phyloP scores from a whole-genome alignment of 2,113 vertebrate genomes.

The Hydrolagus affinis region DNA sequence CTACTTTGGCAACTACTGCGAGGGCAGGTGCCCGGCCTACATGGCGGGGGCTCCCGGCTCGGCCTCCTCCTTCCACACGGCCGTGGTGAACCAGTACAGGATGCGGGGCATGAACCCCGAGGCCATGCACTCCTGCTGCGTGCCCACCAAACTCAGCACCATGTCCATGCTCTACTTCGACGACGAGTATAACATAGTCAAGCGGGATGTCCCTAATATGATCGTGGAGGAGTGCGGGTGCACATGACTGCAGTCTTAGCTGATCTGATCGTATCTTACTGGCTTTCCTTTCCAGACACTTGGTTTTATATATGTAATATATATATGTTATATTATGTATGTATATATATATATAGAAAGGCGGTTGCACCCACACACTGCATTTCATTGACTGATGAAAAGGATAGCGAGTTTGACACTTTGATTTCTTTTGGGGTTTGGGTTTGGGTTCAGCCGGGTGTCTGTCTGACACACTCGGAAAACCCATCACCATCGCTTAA shows the following conservation, averaged over 20 bases:
- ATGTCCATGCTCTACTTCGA: slow-evolving; percentile 99
- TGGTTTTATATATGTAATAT: too few relatives aligned
- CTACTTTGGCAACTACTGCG: slow-evolving; percentile 97
- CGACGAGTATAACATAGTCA: slow-evolving; percentile 97
- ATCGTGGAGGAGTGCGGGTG: slow-evolving; percentile 99
- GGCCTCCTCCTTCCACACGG: slow-evolving; percentile 93
- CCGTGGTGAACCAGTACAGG: slow-evolving; percentile 96
- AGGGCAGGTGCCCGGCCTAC: slow-evolving; percentile 95
- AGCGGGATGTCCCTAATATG: slow-evolving; percentile 98
- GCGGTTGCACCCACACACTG: too few relatives aligned
- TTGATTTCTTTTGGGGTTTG: too few relatives aligned
- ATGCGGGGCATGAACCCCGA: slow-evolving; percentile 93
- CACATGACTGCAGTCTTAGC: slow-evolving; percentile 59
- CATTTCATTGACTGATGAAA: too few relatives aligned
- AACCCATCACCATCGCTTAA: too few relatives aligned
- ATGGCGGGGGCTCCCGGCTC: slow-evolving; percentile 93
- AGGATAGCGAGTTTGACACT: too few relatives aligned
- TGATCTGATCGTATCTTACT: too few relatives aligned
- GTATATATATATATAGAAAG: too few relatives aligned
- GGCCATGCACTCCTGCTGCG: slow-evolving; percentile 95
- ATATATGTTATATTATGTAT: too few relatives aligned
- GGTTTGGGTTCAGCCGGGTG: too few relatives aligned
- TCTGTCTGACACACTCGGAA: too few relatives aligned
- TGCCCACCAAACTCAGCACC: slow-evolving; percentile 97
- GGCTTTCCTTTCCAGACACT: too few relatives aligned